Evolutionary conservation across 2,113 vertebrate species (phyloP).

Genomic region (Ciconia stormi): DNA sequence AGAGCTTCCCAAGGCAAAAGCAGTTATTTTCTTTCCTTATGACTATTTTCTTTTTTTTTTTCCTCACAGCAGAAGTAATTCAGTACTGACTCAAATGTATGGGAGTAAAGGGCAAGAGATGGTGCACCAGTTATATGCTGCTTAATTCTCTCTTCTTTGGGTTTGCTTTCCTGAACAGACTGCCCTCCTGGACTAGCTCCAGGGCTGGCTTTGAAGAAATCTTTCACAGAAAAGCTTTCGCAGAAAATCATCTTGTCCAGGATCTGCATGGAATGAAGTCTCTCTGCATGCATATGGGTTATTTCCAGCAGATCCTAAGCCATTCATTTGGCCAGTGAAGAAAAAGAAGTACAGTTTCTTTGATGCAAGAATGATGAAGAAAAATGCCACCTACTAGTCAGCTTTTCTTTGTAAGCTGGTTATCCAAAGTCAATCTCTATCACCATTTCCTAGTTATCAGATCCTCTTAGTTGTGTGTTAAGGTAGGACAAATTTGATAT

Average conservation of each 20-base stretch:
- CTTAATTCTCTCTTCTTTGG: background rate
- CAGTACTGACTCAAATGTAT: background rate
- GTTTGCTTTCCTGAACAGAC: background rate
- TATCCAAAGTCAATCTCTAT: background rate
- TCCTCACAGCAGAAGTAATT: background rate
- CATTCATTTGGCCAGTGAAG: background rate
- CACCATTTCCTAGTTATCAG: background rate
- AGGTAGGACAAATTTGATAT: background rate
- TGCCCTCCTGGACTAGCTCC: background rate
- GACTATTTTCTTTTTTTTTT: background rate
- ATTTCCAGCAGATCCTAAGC: background rate
- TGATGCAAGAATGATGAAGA: background rate
- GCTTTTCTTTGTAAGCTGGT: background rate
- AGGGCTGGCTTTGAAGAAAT: slow-evolving; percentile 19
- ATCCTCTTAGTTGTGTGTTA: background rate
- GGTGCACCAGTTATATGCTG: background rate
- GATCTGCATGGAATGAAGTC: background rate
- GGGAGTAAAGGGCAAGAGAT: background rate
- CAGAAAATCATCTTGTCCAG: background rate
- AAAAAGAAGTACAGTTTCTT: background rate
- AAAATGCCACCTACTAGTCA: background rate
- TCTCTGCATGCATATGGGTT: background rate
- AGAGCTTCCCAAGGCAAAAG: background rate
- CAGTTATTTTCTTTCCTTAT: background rate
- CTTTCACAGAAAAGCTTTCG: background rate